A percentile compares a stretch with the other conserved stretches of the same genome.
Evolutionary conservation across 2,797 vertebrate species (phyloP).

Genomic region (Morelia viridis): DNA sequence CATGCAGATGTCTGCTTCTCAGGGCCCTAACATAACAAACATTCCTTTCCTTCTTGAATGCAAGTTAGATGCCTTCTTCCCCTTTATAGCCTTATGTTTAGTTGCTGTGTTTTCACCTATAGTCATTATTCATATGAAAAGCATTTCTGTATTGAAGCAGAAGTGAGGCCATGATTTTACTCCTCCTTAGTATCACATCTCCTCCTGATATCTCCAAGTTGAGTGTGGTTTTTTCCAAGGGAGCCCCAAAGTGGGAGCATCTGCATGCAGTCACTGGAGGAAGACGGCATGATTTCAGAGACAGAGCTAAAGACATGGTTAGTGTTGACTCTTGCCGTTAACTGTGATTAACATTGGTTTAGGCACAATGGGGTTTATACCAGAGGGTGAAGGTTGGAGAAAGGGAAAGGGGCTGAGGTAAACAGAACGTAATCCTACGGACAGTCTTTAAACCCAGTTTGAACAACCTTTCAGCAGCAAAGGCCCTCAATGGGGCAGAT

Average conservation of each 20-base stretch:
- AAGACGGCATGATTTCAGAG: neutral
- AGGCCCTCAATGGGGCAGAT: neutral
- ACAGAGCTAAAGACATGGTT: neutral
- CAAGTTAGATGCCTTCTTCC: neutral
- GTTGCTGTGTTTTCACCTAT: neutral
- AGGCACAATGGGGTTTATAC: neutral
- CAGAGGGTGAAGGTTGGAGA: neutral
- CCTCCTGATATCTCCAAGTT: neutral
- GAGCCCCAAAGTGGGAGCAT: neutral
- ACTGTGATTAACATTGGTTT: neutral
- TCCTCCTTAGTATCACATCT: neutral
- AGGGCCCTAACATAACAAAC: neutral
- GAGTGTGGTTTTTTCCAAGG: neutral
- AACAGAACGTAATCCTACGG: neutral
- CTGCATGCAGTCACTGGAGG: neutral
- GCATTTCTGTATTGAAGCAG: neutral
- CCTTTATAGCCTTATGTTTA: neutral
- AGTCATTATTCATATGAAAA: neutral
- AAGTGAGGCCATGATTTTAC: neutral
- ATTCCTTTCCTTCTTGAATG: neutral
- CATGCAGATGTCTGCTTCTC: neutral
- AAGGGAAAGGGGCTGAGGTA: neutral
- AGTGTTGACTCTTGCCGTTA: neutral
- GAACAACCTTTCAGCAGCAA: neutral
- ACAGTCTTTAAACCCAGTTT: neutral